Percentiles rank a stretch among this genome's conserved stretches.
phyloP scores from a whole-genome alignment of 2,113 vertebrate genomes.

The Anhinga rufa region DNA sequence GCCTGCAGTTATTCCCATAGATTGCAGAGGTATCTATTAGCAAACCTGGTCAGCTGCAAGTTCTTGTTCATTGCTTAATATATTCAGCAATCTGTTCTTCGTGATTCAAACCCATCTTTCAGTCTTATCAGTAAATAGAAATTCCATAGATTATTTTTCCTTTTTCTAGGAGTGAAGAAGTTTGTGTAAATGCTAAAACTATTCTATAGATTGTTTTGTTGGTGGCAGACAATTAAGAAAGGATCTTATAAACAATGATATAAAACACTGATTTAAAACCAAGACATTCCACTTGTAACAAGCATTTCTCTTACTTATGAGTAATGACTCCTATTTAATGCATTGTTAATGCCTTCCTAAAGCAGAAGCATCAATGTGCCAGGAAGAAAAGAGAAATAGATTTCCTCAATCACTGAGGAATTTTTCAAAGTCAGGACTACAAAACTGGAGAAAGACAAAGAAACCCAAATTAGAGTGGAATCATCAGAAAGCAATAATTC shows the following conservation, averaged over 20 bases:
- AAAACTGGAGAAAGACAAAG: background rate
- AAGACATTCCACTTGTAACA: background rate
- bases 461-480: background rate
- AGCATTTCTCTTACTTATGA: background rate
- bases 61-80: background rate
- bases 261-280: background rate
- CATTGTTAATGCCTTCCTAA: conserved; percentile 29
- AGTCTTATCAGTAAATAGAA: conserved; percentile 8
- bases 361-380: background rate
- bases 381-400: conserved; percentile 16
- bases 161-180: background rate
- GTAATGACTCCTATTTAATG: conserved; percentile 31
- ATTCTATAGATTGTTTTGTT: background rate
- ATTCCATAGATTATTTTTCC: background rate
- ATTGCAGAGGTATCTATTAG: background rate
- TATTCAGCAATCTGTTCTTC: background rate
- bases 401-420: background rate
- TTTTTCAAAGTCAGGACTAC: background rate
- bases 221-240: background rate
- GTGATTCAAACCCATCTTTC: background rate
- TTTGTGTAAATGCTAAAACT: background rate
- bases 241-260: background rate
- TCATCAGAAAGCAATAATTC: background rate
- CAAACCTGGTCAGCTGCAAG: background rate
- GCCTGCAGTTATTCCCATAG: background rate